Percentiles rank a stretch among this genome's conserved stretches.
Evolutionary conservation across 2,888 invertebrate species (phyloP).

Genomic region (Limnephilus auricula): DNA sequence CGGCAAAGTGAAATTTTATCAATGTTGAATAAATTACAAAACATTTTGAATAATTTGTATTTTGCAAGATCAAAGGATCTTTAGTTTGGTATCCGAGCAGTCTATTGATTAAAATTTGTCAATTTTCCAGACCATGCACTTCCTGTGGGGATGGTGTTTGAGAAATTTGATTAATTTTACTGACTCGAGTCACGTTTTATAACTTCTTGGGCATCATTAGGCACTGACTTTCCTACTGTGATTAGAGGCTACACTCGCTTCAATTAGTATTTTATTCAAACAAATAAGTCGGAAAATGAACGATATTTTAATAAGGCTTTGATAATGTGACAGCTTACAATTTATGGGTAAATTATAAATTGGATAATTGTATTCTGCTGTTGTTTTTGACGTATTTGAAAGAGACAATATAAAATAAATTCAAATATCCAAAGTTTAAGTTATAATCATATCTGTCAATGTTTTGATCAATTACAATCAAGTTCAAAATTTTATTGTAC

Average conservation of each 20-base stretch:
- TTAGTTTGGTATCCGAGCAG: neutral
- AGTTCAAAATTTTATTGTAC: neutral
- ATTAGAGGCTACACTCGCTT: constrained; percentile 5
- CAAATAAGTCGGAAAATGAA: neutral
- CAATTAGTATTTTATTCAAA: neutral
- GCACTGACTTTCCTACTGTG: neutral
- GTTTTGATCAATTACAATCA: neutral
- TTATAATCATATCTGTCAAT: neutral
- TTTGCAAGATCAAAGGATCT: neutral
- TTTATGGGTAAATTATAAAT: neutral
- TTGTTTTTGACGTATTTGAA: neutral
- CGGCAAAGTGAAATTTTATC: neutral
- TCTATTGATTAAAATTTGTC: constrained; percentile 2
- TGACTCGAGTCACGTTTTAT: constrained; percentile 6
- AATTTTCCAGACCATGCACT: constrained; percentile 14
- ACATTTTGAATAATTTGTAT: constrained; percentile 5
- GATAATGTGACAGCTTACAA: neutral
- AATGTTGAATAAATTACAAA: neutral
- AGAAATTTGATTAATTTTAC: constrained; percentile 12
- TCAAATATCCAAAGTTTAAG: neutral
- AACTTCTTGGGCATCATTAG: constrained; percentile 14
- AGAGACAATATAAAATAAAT: neutral
- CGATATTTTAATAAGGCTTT: neutral
- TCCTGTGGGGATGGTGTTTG: neutral
- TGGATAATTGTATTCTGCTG: neutral